A percentile compares a stretch with the other conserved stretches of the same genome.
These are phyloP conservation scores for Zosterops lateralis DNA, from an alignment of 2,113 vertebrate genomes.

Conservation along the genomic window DNA sequence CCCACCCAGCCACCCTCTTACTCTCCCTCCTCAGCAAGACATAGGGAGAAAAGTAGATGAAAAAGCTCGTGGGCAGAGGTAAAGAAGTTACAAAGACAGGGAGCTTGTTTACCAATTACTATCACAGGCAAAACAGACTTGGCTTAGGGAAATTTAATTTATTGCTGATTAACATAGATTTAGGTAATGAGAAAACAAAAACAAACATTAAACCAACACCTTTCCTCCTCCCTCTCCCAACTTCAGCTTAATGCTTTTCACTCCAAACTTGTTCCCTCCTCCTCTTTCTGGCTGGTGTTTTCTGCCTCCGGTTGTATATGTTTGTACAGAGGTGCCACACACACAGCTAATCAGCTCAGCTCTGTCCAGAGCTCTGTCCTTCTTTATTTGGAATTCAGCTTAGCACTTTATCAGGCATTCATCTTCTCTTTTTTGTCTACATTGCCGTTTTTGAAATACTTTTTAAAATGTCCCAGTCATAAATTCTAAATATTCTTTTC, in stretches of 20 bases:
- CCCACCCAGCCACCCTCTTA: not conserved
- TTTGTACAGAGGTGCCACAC: not conserved
- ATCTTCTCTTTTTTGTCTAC: not conserved
- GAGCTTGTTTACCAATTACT: not conserved
- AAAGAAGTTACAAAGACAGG: not conserved
- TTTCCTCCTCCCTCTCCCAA: not conserved
- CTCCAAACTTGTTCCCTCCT: not conserved
- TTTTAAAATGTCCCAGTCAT: not conserved
- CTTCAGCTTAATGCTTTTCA: not conserved
- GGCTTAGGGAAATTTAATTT: not conserved
- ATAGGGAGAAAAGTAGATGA: not conserved
- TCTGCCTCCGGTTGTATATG: not conserved
- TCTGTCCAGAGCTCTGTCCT: not conserved
- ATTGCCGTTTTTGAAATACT: not conserved
- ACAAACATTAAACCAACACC: not conserved
- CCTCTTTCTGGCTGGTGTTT: not conserved
- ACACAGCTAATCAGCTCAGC: not conserved
- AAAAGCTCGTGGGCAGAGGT: not conserved
- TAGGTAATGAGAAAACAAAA: conserved; percentile 3
- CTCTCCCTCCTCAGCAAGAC: not conserved
- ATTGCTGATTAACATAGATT: conserved; percentile 13
- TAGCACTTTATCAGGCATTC: not conserved
- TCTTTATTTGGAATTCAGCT: not conserved
- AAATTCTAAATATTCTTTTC: not conserved
- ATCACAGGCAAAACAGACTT: not conserved